These are phyloP conservation scores for Vesta saturnalis DNA, from an alignment of 2,888 invertebrate species.

Conservation along the genomic window DNA sequence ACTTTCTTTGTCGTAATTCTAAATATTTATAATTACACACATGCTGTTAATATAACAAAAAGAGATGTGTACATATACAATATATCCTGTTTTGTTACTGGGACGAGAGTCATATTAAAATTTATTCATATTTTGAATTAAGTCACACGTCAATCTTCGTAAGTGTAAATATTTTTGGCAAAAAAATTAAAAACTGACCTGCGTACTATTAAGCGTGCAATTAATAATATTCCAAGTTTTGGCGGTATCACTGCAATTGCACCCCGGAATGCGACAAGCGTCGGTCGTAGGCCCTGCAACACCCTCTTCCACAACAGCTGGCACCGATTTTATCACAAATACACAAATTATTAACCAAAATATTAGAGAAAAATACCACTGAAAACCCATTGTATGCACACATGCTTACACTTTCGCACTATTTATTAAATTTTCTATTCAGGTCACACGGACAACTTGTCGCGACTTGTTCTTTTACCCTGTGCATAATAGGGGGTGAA, in stretches of 20 bases:
- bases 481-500: constrained; percentile 56
- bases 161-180: background rate
- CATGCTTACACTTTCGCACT: constrained; percentile 40
- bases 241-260: constrained; percentile 68
- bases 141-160: background rate
- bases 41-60: constrained; percentile 6
- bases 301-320: constrained; percentile 28
- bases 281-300: constrained; percentile 50
- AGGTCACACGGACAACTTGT: constrained; percentile 19
- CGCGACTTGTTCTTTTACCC: constrained; percentile 28
- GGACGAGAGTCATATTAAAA: background rate
- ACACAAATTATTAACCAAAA: constrained; percentile 40
- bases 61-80: constrained; percentile 9
- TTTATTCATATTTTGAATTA: background rate
- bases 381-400: constrained; percentile 43
- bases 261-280: constrained; percentile 69
- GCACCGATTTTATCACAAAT: constrained; percentile 35
- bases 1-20: background rate
- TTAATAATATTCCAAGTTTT: constrained; percentile 71
- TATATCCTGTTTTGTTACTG: constrained; percentile 6
- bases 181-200: constrained; percentile 68
- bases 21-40: constrained; percentile 13
- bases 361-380: constrained; percentile 42
- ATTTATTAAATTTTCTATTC: constrained; percentile 24
- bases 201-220: constrained; percentile 69